phyloP scores from a whole-genome alignment of 1,140 invertebrate species.

The Delia radicum region DNA sequence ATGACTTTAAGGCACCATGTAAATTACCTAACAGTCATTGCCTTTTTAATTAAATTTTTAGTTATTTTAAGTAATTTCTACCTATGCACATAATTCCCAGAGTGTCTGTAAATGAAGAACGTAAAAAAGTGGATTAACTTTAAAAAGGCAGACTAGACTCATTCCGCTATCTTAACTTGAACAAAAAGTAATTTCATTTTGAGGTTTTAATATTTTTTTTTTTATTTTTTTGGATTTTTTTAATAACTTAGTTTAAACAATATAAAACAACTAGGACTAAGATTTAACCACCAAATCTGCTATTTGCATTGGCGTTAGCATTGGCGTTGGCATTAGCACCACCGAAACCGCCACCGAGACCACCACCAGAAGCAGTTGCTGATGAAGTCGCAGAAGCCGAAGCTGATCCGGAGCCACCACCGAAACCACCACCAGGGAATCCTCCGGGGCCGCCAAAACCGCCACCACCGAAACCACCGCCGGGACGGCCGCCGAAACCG shows the following conservation, averaged over 20 bases:
- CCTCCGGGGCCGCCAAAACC: conserved; percentile 4
- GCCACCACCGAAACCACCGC: conserved; percentile 9
- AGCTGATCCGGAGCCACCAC: background rate
- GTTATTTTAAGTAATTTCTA: too few relatives aligned
- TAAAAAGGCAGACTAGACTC: too few relatives aligned
- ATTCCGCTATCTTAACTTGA: too few relatives aligned
- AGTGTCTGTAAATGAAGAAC: too few relatives aligned
- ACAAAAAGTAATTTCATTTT: background rate
- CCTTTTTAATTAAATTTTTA: too few relatives aligned
- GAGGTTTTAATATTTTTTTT: background rate
- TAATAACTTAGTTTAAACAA: background rate
- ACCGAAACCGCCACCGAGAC: conserved; percentile 8
- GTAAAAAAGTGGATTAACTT: too few relatives aligned
- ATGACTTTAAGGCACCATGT: too few relatives aligned
- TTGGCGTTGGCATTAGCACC: background rate
- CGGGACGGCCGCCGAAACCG: background rate
- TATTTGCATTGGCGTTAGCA: background rate
- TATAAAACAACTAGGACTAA: background rate
- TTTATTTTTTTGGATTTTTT: background rate
- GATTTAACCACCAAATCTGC: background rate
- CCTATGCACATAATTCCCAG: too few relatives aligned
- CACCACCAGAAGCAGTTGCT: background rate
- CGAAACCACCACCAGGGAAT: background rate
- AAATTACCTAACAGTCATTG: too few relatives aligned
- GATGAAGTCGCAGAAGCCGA: background rate